Conservation (phyloP, 1,140 invertebrate species). For the Streblospio benedicti region DNA sequence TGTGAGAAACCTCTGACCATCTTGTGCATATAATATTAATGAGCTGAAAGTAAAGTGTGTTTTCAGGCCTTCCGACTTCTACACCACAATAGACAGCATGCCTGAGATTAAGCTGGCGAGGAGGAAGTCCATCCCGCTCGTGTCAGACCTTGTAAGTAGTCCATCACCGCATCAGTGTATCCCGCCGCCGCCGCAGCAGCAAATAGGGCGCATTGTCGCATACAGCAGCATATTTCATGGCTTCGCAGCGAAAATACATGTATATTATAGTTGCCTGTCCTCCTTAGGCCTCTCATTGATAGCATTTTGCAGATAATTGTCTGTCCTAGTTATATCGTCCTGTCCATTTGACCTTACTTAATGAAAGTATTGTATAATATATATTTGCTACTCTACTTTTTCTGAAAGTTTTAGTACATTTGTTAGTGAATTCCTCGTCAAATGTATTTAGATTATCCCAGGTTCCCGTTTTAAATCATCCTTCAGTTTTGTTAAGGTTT, state of each 20-base stretch:
- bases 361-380: too few species aligned
- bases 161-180: background rate
- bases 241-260: too few species aligned
- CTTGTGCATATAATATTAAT: background rate
- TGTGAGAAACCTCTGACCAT: background rate
- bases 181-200: background rate
- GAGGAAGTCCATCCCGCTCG: conserved; percentile 92
- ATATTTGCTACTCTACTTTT: too few species aligned
- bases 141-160: conserved; percentile 92
- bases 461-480: too few species aligned
- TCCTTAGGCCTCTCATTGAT: background rate
- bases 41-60: background rate
- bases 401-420: too few species aligned
- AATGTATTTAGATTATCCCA: too few species aligned
- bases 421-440: too few species aligned
- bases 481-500: too few species aligned
- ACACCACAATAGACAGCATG: conserved; percentile 99
- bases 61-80: conserved; percentile 82
- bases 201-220: background rate
- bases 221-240: too few species aligned
- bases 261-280: too few species aligned
- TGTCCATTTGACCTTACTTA: too few species aligned
- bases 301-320: background rate
- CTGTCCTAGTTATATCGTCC: too few species aligned
- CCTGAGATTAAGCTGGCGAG: conserved; percentile 86